These are phyloP conservation scores for Pollachius pollachius DNA, from an alignment of 2,113 vertebrate genomes.

Conservation along the genomic window DNA sequence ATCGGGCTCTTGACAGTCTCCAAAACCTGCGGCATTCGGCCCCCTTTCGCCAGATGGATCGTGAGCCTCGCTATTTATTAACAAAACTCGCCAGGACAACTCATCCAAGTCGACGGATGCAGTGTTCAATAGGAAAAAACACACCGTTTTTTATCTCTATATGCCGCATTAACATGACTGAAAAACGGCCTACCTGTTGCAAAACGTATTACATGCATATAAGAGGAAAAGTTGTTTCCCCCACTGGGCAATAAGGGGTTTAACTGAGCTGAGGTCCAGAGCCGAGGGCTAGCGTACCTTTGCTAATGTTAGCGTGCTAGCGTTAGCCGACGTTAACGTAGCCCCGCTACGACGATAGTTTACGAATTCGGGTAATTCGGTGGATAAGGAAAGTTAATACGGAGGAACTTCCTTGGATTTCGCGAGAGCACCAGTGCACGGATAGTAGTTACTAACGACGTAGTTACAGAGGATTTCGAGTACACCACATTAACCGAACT, in stretches of 20 bases:
- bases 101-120: constrained; percentile 26
- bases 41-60: neutral
- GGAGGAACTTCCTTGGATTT: neutral
- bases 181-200: constrained; percentile 36
- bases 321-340: constrained; percentile 31
- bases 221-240: neutral
- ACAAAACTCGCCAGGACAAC: constrained; percentile 24
- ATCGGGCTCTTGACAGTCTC: constrained; percentile 31
- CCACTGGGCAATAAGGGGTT: neutral
- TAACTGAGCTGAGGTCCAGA: constrained; percentile 12
- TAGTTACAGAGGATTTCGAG: neutral
- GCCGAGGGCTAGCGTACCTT: constrained; percentile 33
- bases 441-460: neutral
- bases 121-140: neutral
- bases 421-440: neutral
- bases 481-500: neutral
- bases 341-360: constrained; percentile 17
- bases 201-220: constrained; percentile 27
- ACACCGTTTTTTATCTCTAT: neutral
- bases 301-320: constrained; percentile 45
- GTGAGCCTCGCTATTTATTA: constrained; percentile 9
- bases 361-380: neutral
- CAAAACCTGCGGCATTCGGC: constrained; percentile 35
- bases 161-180: neutral
- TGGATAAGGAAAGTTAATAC: constrained; percentile 26